Conservation (phyloP, 2,797 vertebrate species). For the Microctenopoma lineatum region DNA sequence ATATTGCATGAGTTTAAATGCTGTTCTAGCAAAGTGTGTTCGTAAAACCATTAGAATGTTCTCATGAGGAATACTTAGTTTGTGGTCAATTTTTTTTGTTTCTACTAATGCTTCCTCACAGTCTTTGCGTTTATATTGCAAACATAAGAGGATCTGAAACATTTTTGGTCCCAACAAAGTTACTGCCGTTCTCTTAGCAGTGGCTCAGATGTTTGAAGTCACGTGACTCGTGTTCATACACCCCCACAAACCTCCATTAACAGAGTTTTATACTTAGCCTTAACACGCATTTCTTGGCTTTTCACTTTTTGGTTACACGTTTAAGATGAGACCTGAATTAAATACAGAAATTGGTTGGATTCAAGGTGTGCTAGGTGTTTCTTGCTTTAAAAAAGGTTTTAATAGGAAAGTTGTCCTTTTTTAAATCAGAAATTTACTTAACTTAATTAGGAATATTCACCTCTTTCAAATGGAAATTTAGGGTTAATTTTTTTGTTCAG, state of each 20-base stretch:
- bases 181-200: constrained; percentile 40
- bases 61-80: constrained; percentile 67
- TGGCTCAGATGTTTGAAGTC: constrained; percentile 20
- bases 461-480: constrained; percentile 19
- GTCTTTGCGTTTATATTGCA: constrained; percentile 29
- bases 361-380: constrained; percentile 28
- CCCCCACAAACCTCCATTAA: constrained; percentile 18
- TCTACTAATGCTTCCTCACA: constrained; percentile 45
- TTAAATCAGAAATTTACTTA: constrained; percentile 9
- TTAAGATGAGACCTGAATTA: constrained; percentile 33
- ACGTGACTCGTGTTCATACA: constrained; percentile 17
- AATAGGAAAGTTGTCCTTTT: constrained; percentile 18
- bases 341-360: constrained; percentile 40
- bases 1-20: constrained; percentile 81
- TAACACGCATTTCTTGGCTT: constrained; percentile 51
- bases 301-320: constrained; percentile 25
- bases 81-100: constrained; percentile 42
- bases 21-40: constrained; percentile 71
- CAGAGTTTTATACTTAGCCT: constrained; percentile 73
- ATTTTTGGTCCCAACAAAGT: constrained; percentile 13
- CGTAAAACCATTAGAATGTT: constrained; percentile 65
- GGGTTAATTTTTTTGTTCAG: too few species aligned
- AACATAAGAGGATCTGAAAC: constrained; percentile 29
- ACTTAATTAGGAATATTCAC: constrained; percentile 19
- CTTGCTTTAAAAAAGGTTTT: constrained; percentile 51